phyloP scores from a whole-genome alignment of 1,140 invertebrate genomes.

The Drosophila ohnishii region DNA sequence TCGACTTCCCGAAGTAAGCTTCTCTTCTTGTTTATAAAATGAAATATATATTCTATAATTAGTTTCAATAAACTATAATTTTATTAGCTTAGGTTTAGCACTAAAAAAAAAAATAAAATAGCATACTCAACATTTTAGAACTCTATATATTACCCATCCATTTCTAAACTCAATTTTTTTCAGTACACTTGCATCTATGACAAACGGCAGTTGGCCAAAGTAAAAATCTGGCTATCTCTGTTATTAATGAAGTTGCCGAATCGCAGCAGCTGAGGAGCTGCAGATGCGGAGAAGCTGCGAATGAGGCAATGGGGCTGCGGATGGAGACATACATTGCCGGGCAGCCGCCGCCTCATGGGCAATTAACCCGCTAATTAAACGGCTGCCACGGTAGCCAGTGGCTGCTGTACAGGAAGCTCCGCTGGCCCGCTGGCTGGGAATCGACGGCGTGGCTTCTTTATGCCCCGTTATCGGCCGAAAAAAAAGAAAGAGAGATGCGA shows the following conservation, averaged over 20 bases:
- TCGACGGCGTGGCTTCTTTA: constrained; percentile 43
- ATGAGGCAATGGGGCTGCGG: neutral
- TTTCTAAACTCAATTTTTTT: neutral
- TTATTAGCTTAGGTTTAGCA: no score
- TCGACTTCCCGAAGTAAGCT: no score
- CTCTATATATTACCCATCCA: no score
- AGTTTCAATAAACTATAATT: no score
- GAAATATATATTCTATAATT: no score
- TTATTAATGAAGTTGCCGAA: constrained; percentile 78
- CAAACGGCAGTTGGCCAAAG: constrained; percentile 48
- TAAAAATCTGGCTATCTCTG: constrained; percentile 27
- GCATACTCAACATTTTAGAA: no score
- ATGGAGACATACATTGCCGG: constrained; percentile 12
- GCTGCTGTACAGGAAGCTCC: constrained; percentile 69
- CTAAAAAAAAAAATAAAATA: no score
- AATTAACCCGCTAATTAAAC: constrained; percentile 80
- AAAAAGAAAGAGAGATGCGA: constrained; percentile 13
- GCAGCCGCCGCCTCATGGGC: constrained; percentile 52
- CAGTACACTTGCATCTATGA: constrained; percentile 55
- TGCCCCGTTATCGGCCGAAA: constrained; percentile 57
- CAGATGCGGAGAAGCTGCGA: neutral
- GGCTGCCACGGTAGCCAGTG: constrained; percentile 52
- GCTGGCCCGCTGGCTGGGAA: constrained; percentile 25
- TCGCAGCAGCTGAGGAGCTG: neutral
- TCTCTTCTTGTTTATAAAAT: no score